Evolutionary conservation across 1,140 invertebrate species (phyloP).

Genomic region (Coenobita brevimanus): DNA sequence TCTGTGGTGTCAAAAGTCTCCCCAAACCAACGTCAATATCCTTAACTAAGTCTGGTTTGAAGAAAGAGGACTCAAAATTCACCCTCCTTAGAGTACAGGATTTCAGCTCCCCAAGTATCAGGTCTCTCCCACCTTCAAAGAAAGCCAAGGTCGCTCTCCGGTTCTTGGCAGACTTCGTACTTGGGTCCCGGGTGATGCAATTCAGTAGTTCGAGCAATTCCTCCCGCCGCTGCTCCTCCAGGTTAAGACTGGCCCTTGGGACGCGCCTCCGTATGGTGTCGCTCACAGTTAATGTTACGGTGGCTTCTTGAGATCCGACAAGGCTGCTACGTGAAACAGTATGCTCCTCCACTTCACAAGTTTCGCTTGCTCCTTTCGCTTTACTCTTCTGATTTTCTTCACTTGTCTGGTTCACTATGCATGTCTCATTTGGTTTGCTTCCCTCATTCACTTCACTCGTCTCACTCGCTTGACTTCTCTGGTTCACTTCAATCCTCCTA

Average conservation of each 20-base stretch:
- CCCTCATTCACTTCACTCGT: too few relatives aligned
- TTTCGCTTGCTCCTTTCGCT: not conserved
- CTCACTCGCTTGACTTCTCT: not conserved
- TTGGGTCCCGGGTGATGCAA: not conserved
- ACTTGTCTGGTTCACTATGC: too few relatives aligned
- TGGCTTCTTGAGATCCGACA: constrained; percentile 42
- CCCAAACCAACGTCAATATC: not conserved
- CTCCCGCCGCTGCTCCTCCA: constrained; percentile 26
- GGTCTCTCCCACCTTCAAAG: not conserved
- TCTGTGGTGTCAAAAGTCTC: too few relatives aligned
- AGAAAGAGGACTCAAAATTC: too few relatives aligned
- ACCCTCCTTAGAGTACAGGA: too few relatives aligned
- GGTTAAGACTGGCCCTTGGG: constrained; percentile 40
- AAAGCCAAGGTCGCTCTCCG: not conserved
- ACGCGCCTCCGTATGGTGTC: constrained; percentile 53
- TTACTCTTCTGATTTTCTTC: too few relatives aligned
- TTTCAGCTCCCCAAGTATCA: not conserved
- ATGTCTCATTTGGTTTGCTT: too few relatives aligned
- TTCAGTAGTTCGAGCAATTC: not conserved
- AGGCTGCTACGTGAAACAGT: not conserved
- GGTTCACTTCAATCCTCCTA: not conserved
- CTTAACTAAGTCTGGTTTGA: too few relatives aligned
- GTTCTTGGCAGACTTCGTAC: not conserved
- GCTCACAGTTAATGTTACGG: constrained; percentile 57
- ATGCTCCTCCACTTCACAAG: not conserved